phyloP scores from a whole-genome alignment of 2,113 vertebrate species.

The Passer domesticus region DNA sequence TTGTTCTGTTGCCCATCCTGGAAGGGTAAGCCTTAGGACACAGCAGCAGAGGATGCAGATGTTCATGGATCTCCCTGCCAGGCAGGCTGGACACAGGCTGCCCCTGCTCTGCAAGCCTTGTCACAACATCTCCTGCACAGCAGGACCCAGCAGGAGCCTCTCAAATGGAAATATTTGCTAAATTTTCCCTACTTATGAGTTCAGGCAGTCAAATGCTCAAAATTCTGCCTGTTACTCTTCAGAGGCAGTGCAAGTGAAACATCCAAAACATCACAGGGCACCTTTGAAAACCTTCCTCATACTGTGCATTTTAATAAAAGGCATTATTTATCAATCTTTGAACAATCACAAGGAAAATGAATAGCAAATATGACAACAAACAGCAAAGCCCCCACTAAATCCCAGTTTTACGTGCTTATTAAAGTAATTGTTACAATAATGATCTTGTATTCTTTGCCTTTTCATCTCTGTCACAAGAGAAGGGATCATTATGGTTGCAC shows the following conservation, averaged over 20 bases:
- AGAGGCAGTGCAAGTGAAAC: background rate
- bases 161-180: background rate
- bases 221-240: background rate
- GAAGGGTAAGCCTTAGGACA: background rate
- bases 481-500: background rate
- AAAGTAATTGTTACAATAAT: conserved; percentile 9
- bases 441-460: background rate
- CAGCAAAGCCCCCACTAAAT: background rate
- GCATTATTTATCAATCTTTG: background rate
- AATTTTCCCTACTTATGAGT: background rate
- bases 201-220: background rate
- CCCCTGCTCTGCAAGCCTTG: background rate
- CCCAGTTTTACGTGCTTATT: background rate
- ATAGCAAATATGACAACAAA: background rate
- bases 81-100: background rate
- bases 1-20: background rate
- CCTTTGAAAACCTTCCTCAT: background rate
- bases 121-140: accelerated
- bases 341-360: background rate
- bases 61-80: background rate
- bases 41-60: background rate
- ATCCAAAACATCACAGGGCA: background rate
- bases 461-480: conserved; percentile 24
- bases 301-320: background rate
- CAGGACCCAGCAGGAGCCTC: background rate